Evolutionary conservation across 2,888 invertebrate species (phyloP).

Genomic region (Lepidochrysops patricia): DNA sequence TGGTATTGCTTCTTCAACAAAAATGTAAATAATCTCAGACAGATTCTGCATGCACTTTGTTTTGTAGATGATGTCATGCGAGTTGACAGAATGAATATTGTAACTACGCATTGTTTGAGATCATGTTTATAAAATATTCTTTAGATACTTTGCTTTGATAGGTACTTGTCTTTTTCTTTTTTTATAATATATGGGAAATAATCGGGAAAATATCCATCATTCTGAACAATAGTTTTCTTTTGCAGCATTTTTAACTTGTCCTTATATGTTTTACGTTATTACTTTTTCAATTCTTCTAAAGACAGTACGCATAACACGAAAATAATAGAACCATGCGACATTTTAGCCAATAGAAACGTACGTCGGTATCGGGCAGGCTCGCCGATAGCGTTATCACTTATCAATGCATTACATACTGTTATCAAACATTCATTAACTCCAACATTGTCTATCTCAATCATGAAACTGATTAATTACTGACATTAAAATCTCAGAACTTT

Average conservation of each 20-base stretch:
- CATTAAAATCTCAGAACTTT: background rate
- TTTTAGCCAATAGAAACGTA: background rate
- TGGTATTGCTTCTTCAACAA: too few species aligned
- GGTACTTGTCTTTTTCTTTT: background rate
- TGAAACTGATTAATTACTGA: background rate
- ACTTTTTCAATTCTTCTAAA: too few species aligned
- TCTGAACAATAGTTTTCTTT: too few species aligned
- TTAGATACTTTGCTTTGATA: background rate
- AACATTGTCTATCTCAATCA: background rate
- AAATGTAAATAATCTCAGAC: background rate
- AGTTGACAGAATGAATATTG: background rate
- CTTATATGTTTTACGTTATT: too few species aligned
- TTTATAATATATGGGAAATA: background rate
- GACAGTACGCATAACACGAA: background rate
- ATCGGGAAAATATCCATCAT: too few species aligned
- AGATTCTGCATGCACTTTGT: conserved; percentile 3
- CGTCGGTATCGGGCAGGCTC: background rate
- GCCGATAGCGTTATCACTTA: background rate
- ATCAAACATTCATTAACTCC: conserved; percentile 3
- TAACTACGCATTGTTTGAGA: background rate
- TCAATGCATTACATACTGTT: conserved; percentile 5
- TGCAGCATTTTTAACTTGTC: too few species aligned
- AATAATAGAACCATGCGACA: background rate
- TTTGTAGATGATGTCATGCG: background rate
- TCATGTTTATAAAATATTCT: background rate